These are phyloP conservation scores for Microctonus hyperodae DNA, from an alignment of 2,888 invertebrate genomes.

Conservation along the genomic window DNA sequence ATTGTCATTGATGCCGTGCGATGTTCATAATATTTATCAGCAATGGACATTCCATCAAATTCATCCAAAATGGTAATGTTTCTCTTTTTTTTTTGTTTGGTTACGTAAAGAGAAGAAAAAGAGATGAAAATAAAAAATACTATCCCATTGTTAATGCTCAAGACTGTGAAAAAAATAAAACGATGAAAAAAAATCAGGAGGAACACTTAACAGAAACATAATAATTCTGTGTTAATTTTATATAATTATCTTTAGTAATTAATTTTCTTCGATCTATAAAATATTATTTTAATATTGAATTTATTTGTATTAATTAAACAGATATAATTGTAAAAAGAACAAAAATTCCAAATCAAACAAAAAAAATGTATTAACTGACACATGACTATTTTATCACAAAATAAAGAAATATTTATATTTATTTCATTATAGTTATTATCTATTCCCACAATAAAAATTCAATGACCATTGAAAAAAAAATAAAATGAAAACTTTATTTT, in stretches of 20 bases:
- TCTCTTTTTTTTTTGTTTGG: too few species aligned
- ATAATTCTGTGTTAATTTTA: too few species aligned
- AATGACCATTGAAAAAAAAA: neutral
- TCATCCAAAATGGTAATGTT: conserved; percentile 69
- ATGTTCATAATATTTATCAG: conserved; percentile 84
- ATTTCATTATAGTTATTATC: neutral
- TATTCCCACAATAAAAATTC: too few species aligned
- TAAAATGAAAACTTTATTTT: neutral
- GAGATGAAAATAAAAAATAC: too few species aligned
- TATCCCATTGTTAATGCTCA: too few species aligned
- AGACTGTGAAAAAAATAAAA: too few species aligned
- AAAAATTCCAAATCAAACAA: neutral
- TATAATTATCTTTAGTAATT: too few species aligned
- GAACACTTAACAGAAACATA: too few species aligned
- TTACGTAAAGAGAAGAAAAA: neutral
- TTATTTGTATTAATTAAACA: neutral
- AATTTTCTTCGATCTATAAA: too few species aligned
- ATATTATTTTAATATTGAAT: neutral
- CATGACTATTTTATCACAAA: conserved; percentile 25
- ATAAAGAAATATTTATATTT: conserved; percentile 9
- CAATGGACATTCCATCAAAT: conserved; percentile 86
- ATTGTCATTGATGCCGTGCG: conserved; percentile 82
- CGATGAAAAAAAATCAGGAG: too few species aligned
- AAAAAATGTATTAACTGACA: neutral
- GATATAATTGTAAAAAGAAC: neutral